Conservation (phyloP, 2,113 vertebrate species). For the Phylloscopus whistleri region DNA sequence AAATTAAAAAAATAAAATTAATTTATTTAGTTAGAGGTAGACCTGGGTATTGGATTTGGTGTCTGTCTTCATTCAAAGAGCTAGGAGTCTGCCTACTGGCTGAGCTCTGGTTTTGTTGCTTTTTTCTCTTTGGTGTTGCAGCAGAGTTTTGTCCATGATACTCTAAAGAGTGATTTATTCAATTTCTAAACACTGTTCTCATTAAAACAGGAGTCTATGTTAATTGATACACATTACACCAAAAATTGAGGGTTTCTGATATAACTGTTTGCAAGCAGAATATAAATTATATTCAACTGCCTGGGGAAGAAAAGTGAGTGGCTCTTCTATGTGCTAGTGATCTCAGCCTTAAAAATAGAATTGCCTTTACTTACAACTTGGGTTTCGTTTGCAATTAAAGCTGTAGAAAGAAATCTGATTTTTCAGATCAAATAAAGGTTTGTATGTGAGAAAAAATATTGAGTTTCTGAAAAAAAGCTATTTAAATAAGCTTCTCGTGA, state of each 20-base stretch:
- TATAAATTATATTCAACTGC: not conserved
- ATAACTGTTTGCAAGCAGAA: not conserved
- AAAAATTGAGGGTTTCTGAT: not conserved
- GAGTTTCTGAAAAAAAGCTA: not conserved
- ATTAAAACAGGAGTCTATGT: not conserved
- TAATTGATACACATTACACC: not conserved
- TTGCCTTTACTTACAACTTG: not conserved
- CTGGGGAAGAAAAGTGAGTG: not conserved
- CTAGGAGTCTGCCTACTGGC: not conserved
- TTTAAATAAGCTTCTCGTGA: not conserved
- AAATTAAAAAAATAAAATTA: not conserved
- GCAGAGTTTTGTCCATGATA: not conserved
- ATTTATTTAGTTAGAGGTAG: not conserved
- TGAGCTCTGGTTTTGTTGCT: not conserved
- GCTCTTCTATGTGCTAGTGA: not conserved
- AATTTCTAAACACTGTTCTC: not conserved
- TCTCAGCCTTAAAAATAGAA: not conserved
- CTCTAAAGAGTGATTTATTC: not conserved
- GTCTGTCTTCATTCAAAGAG: not conserved
- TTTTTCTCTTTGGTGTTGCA: not conserved
- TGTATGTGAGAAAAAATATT: not conserved
- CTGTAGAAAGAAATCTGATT: not conserved
- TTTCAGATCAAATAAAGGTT: not conserved
- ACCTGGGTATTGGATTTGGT: not conserved
- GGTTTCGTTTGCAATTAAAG: not conserved